Percentiles rank a stretch among this genome's conserved stretches.
phyloP scores from a whole-genome alignment of 2,888 invertebrate genomes.

The Synanthedon vespiformis region DNA sequence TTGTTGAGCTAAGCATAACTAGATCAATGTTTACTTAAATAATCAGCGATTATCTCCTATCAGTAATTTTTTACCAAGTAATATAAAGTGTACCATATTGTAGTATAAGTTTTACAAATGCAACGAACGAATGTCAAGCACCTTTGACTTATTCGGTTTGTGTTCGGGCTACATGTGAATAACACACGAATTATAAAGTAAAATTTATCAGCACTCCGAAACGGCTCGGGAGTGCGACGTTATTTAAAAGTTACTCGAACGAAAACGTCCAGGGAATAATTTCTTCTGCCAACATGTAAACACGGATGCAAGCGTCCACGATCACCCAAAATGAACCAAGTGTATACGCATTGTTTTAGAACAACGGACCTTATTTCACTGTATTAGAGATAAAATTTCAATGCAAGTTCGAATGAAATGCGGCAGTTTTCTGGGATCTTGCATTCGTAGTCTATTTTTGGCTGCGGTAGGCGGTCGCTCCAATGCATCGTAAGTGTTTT shows the following conservation, averaged over 20 bases:
- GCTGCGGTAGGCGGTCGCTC: constrained; percentile 68
- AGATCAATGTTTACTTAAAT: no score
- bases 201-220: constrained; percentile 18
- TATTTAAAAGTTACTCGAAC: constrained; percentile 40
- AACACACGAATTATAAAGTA: background rate
- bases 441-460: constrained; percentile 53
- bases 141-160: background rate
- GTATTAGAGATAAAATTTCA: background rate
- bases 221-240: constrained; percentile 21
- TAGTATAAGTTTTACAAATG: no score
- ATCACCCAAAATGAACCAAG: background rate
- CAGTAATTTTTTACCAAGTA: no score
- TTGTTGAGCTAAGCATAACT: no score
- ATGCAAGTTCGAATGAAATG: background rate
- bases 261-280: constrained; percentile 43
- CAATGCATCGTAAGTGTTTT: constrained; percentile 48
- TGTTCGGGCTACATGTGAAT: background rate
- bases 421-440: background rate
- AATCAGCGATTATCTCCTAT: no score
- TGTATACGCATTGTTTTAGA: background rate
- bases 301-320: constrained; percentile 21
- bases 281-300: constrained; percentile 53
- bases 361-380: background rate
- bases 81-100: no score
- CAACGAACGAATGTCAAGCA: background rate